These are phyloP conservation scores for Drosophila neoperkinsi DNA, from an alignment of 2,888 invertebrate genomes.

Conservation along the genomic window DNA sequence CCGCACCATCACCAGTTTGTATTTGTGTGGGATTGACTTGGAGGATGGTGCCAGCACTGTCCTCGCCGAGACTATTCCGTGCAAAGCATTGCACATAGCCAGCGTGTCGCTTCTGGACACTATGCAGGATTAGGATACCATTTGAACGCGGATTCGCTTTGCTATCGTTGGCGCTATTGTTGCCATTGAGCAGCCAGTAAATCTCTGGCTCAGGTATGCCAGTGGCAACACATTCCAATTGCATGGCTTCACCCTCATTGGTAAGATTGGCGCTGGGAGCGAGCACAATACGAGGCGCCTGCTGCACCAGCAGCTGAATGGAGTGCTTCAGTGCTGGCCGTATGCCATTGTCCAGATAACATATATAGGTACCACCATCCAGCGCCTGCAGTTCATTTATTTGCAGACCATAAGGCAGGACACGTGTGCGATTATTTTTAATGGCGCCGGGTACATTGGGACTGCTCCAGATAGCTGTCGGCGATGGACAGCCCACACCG, in stretches of 20 bases:
- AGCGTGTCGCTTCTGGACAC: constrained; percentile 92
- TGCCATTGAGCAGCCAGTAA: constrained; percentile 94
- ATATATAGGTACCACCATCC: constrained; percentile 91
- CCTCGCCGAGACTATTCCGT: constrained; percentile 90
- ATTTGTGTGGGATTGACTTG: constrained; percentile 92
- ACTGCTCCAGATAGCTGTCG: constrained; percentile 88
- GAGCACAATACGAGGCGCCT: constrained; percentile 84
- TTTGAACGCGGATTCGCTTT: constrained; percentile 85
- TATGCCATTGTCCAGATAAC: constrained; percentile 88
- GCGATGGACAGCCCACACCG: constrained; percentile 88
- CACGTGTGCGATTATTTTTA: constrained; percentile 85
- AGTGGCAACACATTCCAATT: constrained; percentile 86
- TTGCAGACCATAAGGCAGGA: constrained; percentile 86
- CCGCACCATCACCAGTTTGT: constrained; percentile 85
- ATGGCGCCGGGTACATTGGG: constrained; percentile 84
- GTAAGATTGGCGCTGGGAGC: constrained; percentile 82
- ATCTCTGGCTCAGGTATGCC: constrained; percentile 91
- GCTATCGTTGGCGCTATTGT: constrained; percentile 87
- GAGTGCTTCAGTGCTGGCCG: constrained; percentile 86
- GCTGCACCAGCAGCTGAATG: constrained; percentile 86
- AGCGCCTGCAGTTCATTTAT: constrained; percentile 86
- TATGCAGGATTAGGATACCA: constrained; percentile 87
- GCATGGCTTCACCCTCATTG: constrained; percentile 85
- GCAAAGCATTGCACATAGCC: constrained; percentile 96
- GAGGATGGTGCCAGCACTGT: constrained; percentile 87